Conservation (phyloP, 1,140 invertebrate species). For the Drosophila repleta region DNA sequence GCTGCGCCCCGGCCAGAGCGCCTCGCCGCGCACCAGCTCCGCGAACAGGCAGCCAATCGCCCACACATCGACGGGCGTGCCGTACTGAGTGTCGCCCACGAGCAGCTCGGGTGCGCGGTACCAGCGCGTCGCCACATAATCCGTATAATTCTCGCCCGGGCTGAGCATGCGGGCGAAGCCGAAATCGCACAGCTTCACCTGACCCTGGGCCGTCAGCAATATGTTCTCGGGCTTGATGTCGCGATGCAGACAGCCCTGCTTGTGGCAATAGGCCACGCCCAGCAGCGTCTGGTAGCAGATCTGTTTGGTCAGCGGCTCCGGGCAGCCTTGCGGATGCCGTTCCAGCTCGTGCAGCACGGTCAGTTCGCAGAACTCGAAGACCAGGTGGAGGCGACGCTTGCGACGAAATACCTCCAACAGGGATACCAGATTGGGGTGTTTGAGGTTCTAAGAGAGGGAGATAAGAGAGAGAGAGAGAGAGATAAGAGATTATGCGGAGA, state of each 20-base stretch:
- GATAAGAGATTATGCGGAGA: no score
- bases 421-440: slow-evolving; percentile 99
- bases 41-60: slow-evolving; percentile 90
- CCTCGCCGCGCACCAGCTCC: slow-evolving; percentile 97
- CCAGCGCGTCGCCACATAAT: slow-evolving; percentile 99
- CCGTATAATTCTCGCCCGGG: slow-evolving; percentile 98
- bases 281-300: slow-evolving; percentile 98
- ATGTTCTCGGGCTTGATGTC: slow-evolving; percentile 99
- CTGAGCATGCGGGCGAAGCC: slow-evolving; percentile 99
- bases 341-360: slow-evolving; percentile 98
- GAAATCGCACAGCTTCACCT: slow-evolving; percentile 99
- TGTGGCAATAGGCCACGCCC: slow-evolving; percentile 98
- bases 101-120: slow-evolving; percentile 98
- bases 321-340: slow-evolving; percentile 93
- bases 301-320: slow-evolving; percentile 94
- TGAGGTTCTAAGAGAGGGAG: slow-evolving; percentile 91
- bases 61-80: slow-evolving; percentile 99
- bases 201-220: slow-evolving; percentile 95
- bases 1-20: slow-evolving; percentile 98
- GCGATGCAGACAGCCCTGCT: slow-evolving; percentile 97
- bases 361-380: slow-evolving; percentile 99
- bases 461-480: neutral
- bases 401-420: slow-evolving; percentile 98
- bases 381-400: slow-evolving; percentile 97
- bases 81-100: slow-evolving; percentile 98